Evolutionary conservation across 2,797 vertebrate genomes (phyloP), one percentile per base, ranked within the genome.

Genomic region (Cyprinella venusta): DNA sequence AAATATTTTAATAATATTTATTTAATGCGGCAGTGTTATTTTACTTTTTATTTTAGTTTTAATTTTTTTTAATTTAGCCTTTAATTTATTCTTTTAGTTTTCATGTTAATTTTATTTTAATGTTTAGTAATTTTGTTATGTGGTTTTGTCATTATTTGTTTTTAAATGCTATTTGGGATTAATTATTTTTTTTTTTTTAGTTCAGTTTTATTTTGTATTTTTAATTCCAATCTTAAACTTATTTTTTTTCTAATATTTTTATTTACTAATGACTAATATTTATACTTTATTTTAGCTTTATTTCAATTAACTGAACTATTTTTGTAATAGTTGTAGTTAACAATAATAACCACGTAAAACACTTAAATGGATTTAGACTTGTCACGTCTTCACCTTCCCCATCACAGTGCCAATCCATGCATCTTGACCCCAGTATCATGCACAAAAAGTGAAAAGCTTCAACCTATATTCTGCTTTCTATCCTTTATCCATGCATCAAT

Each of bases 401-500:
- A 63, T 90, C 54, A 54, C 33, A 56, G 13, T 1, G 3, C 19
- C 54, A 40, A 54, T 19, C 26, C 45, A 65, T 71, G 30, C 75
- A 83, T 76, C 75, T 81, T 65, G 30, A 75, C 81, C 76, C 78
- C 78, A 87, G 77, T 33, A 42, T 79, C 40, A 13, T 26, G 54
- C 61, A 56, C 82, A 56, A 83, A 76, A 88, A 90, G 77, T 87
- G 80, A 91, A 93, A 89, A 87, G 52, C 88, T 80, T 82, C 86
- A 74, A 84, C 78, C 88, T 84, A 88, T 48, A 56, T 67, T 68
- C 88, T 82, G 79, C 84, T 36, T 74, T 81, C 68, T 74, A 12
- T 80, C n/a, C 83, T 8, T 75, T 30, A 30, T 77, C 40, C 79
- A 91, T 19, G 91, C 91, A 91, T 94, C 91, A 92, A 88, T 92